Base-by-base conservation (phyloP, 1,140 invertebrate genomes). In the Rhyzopertha dominica region DNA sequence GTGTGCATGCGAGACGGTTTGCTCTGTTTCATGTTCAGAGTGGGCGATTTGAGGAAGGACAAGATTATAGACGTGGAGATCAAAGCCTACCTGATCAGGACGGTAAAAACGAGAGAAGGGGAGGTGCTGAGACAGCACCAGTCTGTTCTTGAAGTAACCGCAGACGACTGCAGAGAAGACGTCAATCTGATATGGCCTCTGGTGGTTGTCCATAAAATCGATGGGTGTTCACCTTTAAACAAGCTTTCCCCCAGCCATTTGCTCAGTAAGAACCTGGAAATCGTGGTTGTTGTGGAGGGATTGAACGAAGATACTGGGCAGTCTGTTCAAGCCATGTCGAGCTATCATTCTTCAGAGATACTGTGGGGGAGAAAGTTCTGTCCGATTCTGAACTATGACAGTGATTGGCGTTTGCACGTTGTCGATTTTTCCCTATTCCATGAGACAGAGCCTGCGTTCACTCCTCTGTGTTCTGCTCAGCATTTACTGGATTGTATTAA, bases 21-120 rank as follows among this genome's bases (percentile, higher is more conserved):
- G 44, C 70, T 98, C 2, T 91, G 90, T 58, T 72, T 99, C 8
- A 89, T 98, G 83, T 98, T 98, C 70, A 75, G 96, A 5, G 92
- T 99, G 1, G 96, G 95, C 3, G 95, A 99, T 69, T 95, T 99
- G 89, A 75, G 95, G 35, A 97, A 97, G 68, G 96, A 91, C 8
- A 95, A 97, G 66, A 93, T 99, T 35, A 95, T 98, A 29, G 91
- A 92, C 13, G 91, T 90, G 0, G 85, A 82, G 47, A 83, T 98
- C 2, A 69, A 90, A 31, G 93, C 93, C 1, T 88, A 96, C 65
- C 69, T 99, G 35, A 95, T 99, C 30, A 78, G 85, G 42, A 81
- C 87, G n/a, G 82, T 83, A 50, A 83, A 84, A 13, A 97, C 95
- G 0, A 82, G 85, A 57, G 91, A 95, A 71, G 91, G 91, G 4